Conservation (phyloP, 2,797 vertebrate genomes). For the Diceros bicornis region DNA sequence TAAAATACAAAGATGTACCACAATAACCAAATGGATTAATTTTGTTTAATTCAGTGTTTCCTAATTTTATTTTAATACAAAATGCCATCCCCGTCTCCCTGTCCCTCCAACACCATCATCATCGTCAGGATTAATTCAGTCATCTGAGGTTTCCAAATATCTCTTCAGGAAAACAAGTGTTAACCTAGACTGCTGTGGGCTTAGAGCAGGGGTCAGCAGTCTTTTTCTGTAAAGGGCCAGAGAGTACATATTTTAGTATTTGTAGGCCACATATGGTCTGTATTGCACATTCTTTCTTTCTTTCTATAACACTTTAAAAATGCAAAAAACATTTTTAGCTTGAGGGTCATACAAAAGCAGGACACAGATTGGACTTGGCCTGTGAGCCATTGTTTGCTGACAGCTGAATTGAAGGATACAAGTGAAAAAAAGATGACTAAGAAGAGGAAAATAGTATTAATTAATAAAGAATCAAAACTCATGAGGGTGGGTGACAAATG, state of each 20-base stretch:
- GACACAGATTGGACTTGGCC: not conserved
- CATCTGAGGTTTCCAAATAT: not conserved
- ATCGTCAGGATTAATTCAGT: not conserved
- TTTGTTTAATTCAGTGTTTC: not conserved
- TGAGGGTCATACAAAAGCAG: not conserved
- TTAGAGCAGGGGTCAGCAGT: not conserved
- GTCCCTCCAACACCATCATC: not conserved
- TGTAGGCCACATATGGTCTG: not conserved
- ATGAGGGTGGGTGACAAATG: not conserved
- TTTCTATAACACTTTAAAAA: constrained; percentile 23
- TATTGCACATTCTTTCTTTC: not conserved
- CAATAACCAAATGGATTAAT: not conserved
- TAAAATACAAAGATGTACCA: not conserved
- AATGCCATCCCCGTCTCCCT: not conserved
- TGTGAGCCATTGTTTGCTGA: not conserved
- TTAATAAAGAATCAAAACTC: constrained; percentile 5
- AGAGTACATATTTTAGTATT: constrained; percentile 31
- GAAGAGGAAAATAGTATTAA: not conserved
- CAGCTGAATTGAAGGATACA: not conserved
- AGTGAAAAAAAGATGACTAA: not conserved
- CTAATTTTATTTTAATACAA: not conserved
- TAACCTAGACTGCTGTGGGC: not conserved
- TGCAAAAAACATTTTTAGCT: not conserved
- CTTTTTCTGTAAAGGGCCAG: not conserved
- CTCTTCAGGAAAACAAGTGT: not conserved